Conservation (phyloP, 1,140 invertebrate species). For the Aphis gossypii region DNA sequence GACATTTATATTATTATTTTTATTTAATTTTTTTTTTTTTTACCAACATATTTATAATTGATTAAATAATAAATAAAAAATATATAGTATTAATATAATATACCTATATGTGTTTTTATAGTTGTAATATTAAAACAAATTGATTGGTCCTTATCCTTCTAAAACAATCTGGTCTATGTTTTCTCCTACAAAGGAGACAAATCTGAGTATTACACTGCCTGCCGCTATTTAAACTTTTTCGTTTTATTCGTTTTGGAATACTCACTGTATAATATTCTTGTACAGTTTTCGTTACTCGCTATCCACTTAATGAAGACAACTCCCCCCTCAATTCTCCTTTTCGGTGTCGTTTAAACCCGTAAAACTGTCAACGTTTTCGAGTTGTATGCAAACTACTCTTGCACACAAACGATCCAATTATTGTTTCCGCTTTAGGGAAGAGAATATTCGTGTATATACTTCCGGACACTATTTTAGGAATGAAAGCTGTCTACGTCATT, state of each 20-base stretch:
- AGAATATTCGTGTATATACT: neutral
- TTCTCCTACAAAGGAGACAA: too few species aligned
- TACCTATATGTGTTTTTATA: too few species aligned
- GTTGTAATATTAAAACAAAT: neutral
- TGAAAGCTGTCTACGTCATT: neutral
- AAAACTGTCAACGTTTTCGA: conserved; percentile 38
- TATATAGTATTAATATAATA: too few species aligned
- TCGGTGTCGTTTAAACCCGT: neutral
- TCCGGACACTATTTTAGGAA: conserved; percentile 2
- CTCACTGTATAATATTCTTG: neutral
- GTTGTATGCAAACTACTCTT: conserved; percentile 31
- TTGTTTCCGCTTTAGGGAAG: neutral
- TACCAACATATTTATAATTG: too few species aligned
- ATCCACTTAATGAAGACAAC: conserved; percentile 5
- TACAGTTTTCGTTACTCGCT: neutral
- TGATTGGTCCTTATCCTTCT: neutral
- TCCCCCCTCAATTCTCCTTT: neutral
- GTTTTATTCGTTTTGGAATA: neutral
- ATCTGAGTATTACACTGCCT: neutral
- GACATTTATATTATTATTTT: too few species aligned
- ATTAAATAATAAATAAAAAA: too few species aligned
- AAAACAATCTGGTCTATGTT: too few species aligned
- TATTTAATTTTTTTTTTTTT: too few species aligned
- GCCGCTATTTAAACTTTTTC: neutral
- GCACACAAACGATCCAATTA: conserved; percentile 45